Conservation (phyloP, 2,797 vertebrate species). For the Rhyacichthys aspro region DNA sequence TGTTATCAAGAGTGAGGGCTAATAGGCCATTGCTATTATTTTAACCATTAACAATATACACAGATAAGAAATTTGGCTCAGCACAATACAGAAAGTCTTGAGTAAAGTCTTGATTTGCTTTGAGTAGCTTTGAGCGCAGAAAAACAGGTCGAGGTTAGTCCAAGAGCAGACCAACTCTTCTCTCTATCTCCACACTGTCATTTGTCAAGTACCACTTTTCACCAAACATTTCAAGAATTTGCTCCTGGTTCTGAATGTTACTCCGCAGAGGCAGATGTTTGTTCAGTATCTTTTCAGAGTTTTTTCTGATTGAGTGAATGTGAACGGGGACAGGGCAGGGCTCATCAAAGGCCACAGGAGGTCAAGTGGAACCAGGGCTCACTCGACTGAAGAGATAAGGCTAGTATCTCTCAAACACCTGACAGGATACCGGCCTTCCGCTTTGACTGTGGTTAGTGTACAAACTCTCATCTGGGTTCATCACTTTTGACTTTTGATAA, state of each 20-base stretch:
- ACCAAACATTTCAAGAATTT: slow-evolving; percentile 13
- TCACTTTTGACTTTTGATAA: no score
- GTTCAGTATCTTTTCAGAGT: slow-evolving; percentile 15
- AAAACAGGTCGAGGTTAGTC: background rate
- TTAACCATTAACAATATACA: no score
- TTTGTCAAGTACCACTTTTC: slow-evolving; percentile 16
- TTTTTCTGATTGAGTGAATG: slow-evolving; percentile 40
- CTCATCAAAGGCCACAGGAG: slow-evolving; percentile 44
- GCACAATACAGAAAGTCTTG: no score
- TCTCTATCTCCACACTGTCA: slow-evolving; percentile 11
- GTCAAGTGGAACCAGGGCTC: slow-evolving; percentile 53
- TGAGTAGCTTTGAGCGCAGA: background rate
- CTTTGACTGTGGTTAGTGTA: background rate
- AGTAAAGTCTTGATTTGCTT: no score
- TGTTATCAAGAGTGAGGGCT: no score
- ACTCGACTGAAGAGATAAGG: slow-evolving; percentile 51
- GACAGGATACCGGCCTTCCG: slow-evolving; percentile 44
- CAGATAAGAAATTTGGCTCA: no score
- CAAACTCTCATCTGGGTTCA: no score
- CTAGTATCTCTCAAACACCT: slow-evolving; percentile 45
- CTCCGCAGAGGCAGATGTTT: background rate
- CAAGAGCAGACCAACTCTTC: background rate
- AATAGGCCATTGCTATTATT: no score
- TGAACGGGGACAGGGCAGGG: slow-evolving; percentile 20
- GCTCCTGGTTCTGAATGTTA: slow-evolving; percentile 8